Evolutionary conservation across 1,140 invertebrate species (phyloP), one percentile per base, ranked within the genome.

Genomic region (Chelonus insularis): DNA sequence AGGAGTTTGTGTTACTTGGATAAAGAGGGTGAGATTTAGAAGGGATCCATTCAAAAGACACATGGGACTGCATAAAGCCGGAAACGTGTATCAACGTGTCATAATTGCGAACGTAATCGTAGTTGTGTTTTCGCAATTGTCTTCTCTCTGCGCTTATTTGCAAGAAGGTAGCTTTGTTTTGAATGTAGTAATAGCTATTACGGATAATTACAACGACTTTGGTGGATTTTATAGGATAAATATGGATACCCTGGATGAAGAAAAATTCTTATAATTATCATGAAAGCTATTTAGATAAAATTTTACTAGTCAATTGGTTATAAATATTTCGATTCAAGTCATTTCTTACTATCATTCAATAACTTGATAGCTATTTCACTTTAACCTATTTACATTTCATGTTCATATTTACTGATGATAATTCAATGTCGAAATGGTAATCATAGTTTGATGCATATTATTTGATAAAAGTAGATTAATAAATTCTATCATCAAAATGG

Each of bases 31-130:
- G 71, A 64, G 57, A 69, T 71, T 69, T 64, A 64, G 51, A 37
- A 32, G 63, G 67, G 63, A 70, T 72, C 66, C 67, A 74, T 74
- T 72, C 63, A 74, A 61, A 61, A 52, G 50, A 36, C 50, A 36
- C 50, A 52, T 36, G 50, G 50, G 29, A 52, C 25, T 64, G 64
- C 68, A 62, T 51, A 68, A 48, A 55, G 14, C 57, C 20, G 57
- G 41, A 65, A 51, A 63, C 63, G 61, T 61, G 60, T 68, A 72
- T 73, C 70, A 73, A 71, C 71, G 68, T 64, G 66, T 72, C 63
- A 66, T 75, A 73, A 75, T 72, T 75, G 68, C 63, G 61, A 72
- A 71, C 68, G 66, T 71, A 72, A 75, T 73, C 69, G 68, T 56
- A 63, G 65, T 41, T 60, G 62, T 60, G 64, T 57, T 64, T 62